phyloP scores from a whole-genome alignment of 2,888 invertebrate genomes.

The Cheilosia pagana region DNA sequence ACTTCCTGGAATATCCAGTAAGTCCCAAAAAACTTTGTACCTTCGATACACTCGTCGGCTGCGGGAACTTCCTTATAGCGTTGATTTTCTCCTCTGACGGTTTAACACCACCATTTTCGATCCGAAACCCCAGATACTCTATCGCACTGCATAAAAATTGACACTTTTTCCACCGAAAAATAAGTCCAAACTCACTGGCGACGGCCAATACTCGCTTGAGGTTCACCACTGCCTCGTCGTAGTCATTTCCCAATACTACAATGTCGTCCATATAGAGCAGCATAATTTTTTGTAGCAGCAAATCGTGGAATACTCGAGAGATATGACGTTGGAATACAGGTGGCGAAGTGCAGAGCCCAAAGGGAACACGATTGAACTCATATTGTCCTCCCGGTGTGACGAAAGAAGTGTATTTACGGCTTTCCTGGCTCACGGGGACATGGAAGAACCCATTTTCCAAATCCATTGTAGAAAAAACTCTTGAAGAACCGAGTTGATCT shows the following conservation, averaged over 20 bases:
- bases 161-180: slow-evolving; percentile 3
- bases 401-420: background rate
- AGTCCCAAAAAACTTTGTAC: background rate
- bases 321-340: background rate
- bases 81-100: background rate
- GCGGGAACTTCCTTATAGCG: background rate
- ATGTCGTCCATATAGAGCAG: too few relatives aligned
- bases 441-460: too few relatives aligned
- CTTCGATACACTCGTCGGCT: background rate
- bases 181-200: background rate
- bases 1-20: background rate
- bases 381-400: background rate
- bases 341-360: background rate
- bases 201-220: too few relatives aligned
- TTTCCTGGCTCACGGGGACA: background rate
- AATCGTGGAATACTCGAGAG: background rate
- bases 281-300: background rate
- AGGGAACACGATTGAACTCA: background rate
- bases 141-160: background rate
- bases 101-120: background rate
- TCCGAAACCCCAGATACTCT: background rate
- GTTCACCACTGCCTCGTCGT: too few relatives aligned
- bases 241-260: too few relatives aligned
- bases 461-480: too few relatives aligned
- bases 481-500: too few relatives aligned